Base-by-base conservation (phyloP, 1,140 invertebrate species). In the Notospermus geniculatus region DNA sequence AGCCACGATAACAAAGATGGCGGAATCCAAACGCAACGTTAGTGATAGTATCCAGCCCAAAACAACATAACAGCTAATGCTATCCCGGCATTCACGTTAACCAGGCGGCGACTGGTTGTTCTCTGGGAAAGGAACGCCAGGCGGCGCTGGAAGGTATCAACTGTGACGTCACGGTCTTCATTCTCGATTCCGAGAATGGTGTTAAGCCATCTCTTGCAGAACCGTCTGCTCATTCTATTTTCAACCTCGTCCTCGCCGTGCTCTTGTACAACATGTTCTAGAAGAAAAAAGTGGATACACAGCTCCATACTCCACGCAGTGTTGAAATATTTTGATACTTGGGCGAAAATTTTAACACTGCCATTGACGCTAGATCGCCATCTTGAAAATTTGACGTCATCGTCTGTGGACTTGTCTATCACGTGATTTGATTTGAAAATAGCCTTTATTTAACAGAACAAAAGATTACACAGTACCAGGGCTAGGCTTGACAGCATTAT, bases 31-130 rank as follows among this genome's bases (percentile, higher is more conserved):
- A n/a, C n/a, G n/a, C n/a, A 36, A 36, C 15, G 46, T 58, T 19
- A 58, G 22, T 41, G 36, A 25, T 30, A 58, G 39, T 19, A 58
- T 27, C 57, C 57, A 27, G 15, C 30, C 36, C 50, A 46, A 27
- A 58, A 58, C 2, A 58, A 13, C 57, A 58, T 50, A 17, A 58
- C 23, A 7, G 9, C 23, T 27, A 58, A 43, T 13, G 36, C 57
- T 13, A 58, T 28, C 1, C n/a, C 57, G n/a, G 36, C 57, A 43
- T 58, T 58, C 19, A 58, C 41, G 57, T 58, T 58, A 17, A 58
- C 19, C 19, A 58, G 13, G 45, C 19, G 25, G n/a, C 57, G 19
- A 30, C 57, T 50, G 17, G n/a, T 58, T 25, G 32, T 19, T 19
- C 23, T 46, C 17, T 58, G 28, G 19, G 15, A 19, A 9, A 58